Percentiles rank a stretch among this genome's conserved stretches.
Conservation (phyloP, 2,113 vertebrate genomes). For the Nymphicus hollandicus region DNA sequence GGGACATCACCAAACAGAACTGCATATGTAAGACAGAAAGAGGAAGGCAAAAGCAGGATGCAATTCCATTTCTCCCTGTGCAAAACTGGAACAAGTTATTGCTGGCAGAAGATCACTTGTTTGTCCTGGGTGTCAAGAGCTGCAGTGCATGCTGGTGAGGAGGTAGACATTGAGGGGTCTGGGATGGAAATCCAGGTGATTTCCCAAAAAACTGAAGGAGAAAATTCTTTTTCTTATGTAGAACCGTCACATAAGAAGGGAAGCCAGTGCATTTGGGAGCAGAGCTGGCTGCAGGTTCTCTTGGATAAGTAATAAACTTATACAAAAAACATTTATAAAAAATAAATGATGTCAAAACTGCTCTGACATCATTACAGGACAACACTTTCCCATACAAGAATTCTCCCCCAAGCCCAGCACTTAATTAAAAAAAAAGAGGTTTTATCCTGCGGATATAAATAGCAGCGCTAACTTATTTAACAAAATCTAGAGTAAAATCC, state of each 20-base stretch:
- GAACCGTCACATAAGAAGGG: neutral
- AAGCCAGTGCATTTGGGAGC: neutral
- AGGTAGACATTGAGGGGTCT: rapidly evolving
- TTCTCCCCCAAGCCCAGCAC: neutral
- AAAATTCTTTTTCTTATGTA: neutral
- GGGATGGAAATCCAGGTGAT: neutral
- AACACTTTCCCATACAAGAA: neutral
- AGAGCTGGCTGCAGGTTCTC: neutral
- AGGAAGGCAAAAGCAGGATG: neutral
- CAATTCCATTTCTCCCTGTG: neutral
- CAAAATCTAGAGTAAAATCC: neutral
- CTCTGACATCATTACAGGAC: neutral
- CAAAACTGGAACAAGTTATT: rapidly evolving
- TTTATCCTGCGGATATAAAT: neutral
- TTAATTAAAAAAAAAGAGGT: neutral
- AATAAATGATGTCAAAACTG: neutral
- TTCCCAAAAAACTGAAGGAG: neutral
- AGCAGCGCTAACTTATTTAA: neutral
- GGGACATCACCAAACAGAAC: neutral
- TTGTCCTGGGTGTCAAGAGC: neutral
- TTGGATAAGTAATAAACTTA: neutral
- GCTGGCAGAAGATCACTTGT: neutral
- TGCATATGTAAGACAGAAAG: rapidly evolving
- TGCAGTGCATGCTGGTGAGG: neutral
- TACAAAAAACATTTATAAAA: neutral